phyloP scores from a whole-genome alignment of 2,797 vertebrate species.

The Ptychadena robeensis region DNA sequence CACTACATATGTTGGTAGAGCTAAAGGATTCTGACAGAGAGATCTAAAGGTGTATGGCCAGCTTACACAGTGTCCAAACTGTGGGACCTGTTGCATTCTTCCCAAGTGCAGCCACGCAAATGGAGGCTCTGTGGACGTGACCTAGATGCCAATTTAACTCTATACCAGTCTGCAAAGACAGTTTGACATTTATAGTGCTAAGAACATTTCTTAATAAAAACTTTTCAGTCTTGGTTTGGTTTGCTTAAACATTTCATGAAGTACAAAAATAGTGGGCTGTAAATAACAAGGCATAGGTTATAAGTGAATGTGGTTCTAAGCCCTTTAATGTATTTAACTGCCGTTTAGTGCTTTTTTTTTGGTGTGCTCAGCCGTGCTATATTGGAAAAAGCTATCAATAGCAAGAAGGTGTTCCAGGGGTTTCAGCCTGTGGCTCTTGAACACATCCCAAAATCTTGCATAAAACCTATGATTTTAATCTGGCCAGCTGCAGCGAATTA shows the following conservation, averaged over 20 bases:
- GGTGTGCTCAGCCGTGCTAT: constrained; percentile 5
- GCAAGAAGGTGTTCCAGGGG: constrained; percentile 22
- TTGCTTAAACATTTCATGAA: not conserved
- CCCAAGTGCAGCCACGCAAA: too few species aligned
- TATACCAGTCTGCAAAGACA: too few species aligned
- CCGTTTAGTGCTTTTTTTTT: constrained; percentile 6
- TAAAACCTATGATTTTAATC: constrained; percentile 35
- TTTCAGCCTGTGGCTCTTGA: constrained; percentile 22
- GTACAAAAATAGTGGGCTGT: not conserved
- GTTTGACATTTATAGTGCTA: too few species aligned
- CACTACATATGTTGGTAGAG: too few species aligned
- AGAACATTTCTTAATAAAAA: not conserved
- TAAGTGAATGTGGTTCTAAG: not conserved
- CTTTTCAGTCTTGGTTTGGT: constrained; percentile 6
- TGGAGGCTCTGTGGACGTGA: too few species aligned
- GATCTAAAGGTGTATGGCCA: too few species aligned
- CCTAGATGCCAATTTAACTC: too few species aligned
- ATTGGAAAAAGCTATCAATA: constrained; percentile 33
- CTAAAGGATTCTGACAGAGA: too few species aligned
- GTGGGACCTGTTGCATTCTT: too few species aligned
- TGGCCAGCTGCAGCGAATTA: not conserved
- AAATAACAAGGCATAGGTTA: not conserved
- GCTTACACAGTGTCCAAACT: too few species aligned
- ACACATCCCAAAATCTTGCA: constrained; percentile 19
- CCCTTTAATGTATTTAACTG: constrained; percentile 5